Percentiles rank a stretch among this genome's conserved stretches.
phyloP scores from a whole-genome alignment of 2,797 vertebrate species.

The Syndactyla subalaris region DNA sequence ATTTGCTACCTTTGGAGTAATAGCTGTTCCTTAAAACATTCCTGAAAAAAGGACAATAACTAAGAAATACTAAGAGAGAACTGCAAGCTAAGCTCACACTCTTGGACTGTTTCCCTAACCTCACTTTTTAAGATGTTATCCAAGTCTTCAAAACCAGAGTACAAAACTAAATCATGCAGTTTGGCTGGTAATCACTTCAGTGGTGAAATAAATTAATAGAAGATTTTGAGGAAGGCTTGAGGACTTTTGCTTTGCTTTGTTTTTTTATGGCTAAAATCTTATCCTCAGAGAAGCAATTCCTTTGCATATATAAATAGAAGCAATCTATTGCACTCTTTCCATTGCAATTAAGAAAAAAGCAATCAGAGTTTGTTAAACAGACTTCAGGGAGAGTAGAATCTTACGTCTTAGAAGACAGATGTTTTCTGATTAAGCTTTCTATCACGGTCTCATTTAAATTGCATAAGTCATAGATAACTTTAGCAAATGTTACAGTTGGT shows the following conservation, averaged over 20 bases:
- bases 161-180: neutral
- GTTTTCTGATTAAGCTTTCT: slow-evolving; percentile 57
- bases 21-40: neutral
- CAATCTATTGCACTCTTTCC: slow-evolving; percentile 29
- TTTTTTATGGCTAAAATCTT: slow-evolving; percentile 21
- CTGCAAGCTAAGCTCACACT: neutral
- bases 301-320: slow-evolving; percentile 53
- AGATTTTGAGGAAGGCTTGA: slow-evolving; percentile 17
- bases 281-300: slow-evolving; percentile 9
- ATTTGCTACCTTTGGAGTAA: neutral
- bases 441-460: neutral
- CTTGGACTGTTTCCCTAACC: neutral
- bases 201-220: slow-evolving; percentile 2
- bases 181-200: neutral
- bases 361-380: slow-evolving; percentile 59
- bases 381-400: slow-evolving; percentile 11
- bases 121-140: neutral
- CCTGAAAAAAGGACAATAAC: neutral
- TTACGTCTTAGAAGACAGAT: slow-evolving; percentile 31
- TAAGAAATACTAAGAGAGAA: neutral
- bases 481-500: neutral
- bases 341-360: slow-evolving; percentile 40
- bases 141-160: neutral
- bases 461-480: slow-evolving; percentile 12
- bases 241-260: neutral